Evolutionary conservation across 2,797 vertebrate species (phyloP).

Genomic region (Margarornis squamiger): DNA sequence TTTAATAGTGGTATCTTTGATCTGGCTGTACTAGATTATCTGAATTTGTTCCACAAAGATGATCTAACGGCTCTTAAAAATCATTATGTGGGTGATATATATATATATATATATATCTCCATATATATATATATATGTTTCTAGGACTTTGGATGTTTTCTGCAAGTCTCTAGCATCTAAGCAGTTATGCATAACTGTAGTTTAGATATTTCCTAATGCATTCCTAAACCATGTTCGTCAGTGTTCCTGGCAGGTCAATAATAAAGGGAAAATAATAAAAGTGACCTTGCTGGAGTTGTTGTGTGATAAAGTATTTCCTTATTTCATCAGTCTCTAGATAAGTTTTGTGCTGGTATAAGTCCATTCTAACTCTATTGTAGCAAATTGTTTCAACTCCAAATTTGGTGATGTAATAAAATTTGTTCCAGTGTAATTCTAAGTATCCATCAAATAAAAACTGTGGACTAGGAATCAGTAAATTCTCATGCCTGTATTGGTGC

Average conservation of each 20-base stretch:
- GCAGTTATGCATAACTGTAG: not conserved
- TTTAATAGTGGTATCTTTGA: not conserved
- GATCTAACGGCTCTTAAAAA: not conserved
- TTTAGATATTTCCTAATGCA: not conserved
- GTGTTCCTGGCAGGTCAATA: constrained; percentile 12
- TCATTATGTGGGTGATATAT: not conserved
- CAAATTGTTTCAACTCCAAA: not conserved
- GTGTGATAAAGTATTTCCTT: constrained; percentile 14
- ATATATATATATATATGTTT: not conserved
- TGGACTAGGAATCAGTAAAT: not conserved
- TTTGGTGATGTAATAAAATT: not conserved
- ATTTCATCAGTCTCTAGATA: not conserved
- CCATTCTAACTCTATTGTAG: not conserved
- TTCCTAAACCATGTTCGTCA: not conserved
- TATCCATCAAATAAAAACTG: not conserved
- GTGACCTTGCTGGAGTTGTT: not conserved
- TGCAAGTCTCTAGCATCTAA: not conserved
- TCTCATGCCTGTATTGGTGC: not conserved
- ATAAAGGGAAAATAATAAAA: constrained; percentile 32
- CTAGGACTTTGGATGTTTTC: not conserved
- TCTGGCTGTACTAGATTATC: not conserved
- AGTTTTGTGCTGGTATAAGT: not conserved
- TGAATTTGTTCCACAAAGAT: not conserved
- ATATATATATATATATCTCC: not conserved
- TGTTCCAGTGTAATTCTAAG: not conserved